Evolutionary conservation across 2,113 vertebrate genomes (phyloP).

Genomic region (Sylvietta virens): DNA sequence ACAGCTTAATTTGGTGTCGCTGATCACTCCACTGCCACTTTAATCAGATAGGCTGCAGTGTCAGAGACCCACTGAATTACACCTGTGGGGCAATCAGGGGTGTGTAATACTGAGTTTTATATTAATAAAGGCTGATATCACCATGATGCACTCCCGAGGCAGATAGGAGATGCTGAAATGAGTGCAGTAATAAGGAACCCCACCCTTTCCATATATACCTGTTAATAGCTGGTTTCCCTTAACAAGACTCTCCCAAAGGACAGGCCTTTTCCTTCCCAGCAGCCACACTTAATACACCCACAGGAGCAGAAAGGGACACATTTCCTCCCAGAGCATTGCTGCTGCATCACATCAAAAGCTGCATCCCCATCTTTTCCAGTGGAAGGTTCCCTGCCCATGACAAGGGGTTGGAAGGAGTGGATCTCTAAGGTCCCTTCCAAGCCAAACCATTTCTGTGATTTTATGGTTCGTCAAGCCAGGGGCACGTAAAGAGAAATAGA

Average conservation of each 20-base stretch:
- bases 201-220: constrained; percentile 63
- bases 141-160: constrained; percentile 60
- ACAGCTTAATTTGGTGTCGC: constrained; percentile 18
- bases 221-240: constrained; percentile 63
- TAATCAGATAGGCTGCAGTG: constrained; percentile 39
- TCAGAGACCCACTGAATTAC: constrained; percentile 29
- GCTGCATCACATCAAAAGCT: background rate
- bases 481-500: background rate
- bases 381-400: background rate
- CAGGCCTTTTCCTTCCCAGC: constrained; percentile 61
- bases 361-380: background rate
- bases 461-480: background rate
- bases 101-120: constrained; percentile 43
- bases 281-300: constrained; percentile 35
- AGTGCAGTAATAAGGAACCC: constrained; percentile 45
- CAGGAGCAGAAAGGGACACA: constrained; percentile 18
- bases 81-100: constrained; percentile 42
- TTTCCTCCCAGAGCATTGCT: background rate
- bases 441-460: background rate
- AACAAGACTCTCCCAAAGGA: constrained; percentile 27
- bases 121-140: constrained; percentile 64
- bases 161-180: constrained; percentile 62
- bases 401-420: background rate
- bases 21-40: background rate
- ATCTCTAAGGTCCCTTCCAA: background rate